Conservation (phyloP, 2,888 invertebrate genomes). For the Macrosoma leucophasiata region DNA sequence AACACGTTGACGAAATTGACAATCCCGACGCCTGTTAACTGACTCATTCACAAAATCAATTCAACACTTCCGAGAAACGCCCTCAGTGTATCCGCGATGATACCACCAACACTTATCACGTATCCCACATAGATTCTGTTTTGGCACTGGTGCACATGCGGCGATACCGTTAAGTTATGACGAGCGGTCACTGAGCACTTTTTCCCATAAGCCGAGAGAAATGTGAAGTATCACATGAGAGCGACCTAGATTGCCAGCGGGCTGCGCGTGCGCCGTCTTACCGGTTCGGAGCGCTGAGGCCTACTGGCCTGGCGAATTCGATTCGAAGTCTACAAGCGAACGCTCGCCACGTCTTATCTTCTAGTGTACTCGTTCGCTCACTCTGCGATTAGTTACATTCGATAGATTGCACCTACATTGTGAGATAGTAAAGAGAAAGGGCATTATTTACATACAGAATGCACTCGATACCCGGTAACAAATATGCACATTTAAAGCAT, state of each 20-base stretch:
- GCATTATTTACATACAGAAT: too few species aligned
- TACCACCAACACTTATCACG: slow-evolving; percentile 46
- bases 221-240: slow-evolving; percentile 55
- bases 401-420: too few species aligned
- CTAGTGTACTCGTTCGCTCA: slow-evolving; percentile 67
- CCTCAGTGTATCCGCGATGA: slow-evolving; percentile 35
- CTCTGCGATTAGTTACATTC: slow-evolving; percentile 48
- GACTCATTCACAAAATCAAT: slow-evolving; percentile 72
- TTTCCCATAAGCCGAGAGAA: slow-evolving; percentile 51
- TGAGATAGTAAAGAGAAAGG: too few species aligned
- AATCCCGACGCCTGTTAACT: slow-evolving; percentile 71
- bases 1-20: slow-evolving; percentile 71
- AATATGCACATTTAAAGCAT: too few species aligned
- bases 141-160: slow-evolving; percentile 37
- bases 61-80: slow-evolving; percentile 49
- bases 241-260: slow-evolving; percentile 46
- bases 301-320: slow-evolving; percentile 40
- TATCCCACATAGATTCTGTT: slow-evolving; percentile 60
- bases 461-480: too few species aligned
- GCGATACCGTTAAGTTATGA: slow-evolving; percentile 7
- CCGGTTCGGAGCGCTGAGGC: slow-evolving; percentile 53
- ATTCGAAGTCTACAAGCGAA: neutral
- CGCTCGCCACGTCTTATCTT: slow-evolving; percentile 5
- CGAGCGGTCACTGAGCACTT: slow-evolving; percentile 45
- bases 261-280: slow-evolving; percentile 59